Evolutionary conservation across 30 jellyfish, hydroid and myxozoan genomes (phyloP).

Genomic region (Turritopsis dohrnii): DNA sequence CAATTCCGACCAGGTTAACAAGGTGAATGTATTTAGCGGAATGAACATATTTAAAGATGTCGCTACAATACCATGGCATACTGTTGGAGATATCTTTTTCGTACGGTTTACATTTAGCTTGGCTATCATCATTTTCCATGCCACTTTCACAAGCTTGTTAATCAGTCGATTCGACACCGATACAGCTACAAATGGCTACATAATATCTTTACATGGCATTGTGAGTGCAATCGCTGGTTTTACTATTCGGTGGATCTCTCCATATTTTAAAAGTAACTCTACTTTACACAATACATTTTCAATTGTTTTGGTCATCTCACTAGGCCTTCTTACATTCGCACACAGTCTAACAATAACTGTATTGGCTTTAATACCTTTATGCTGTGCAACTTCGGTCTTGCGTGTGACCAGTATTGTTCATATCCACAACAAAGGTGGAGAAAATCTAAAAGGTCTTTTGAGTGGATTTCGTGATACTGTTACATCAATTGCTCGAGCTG

Average conservation of each 20-base stretch:
- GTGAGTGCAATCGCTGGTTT: slow-evolving; percentile 61
- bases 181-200: slow-evolving; percentile 71
- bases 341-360: slow-evolving; percentile 48
- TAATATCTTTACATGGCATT: slow-evolving; percentile 72
- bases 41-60: slow-evolving; percentile 29
- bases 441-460: slow-evolving; percentile 61
- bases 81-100: slow-evolving; percentile 59
- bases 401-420: slow-evolving; percentile 69
- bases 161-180: slow-evolving; percentile 63
- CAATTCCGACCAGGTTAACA: not conserved
- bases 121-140: slow-evolving; percentile 62
- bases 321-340: slow-evolving; percentile 47
- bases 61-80: slow-evolving; percentile 64
- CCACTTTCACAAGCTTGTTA: slow-evolving; percentile 65
- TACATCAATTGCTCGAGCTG: slow-evolving; percentile 76
- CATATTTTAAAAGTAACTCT: slow-evolving; percentile 34
- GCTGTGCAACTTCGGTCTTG: slow-evolving; percentile 72
- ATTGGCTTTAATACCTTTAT: slow-evolving; percentile 58
- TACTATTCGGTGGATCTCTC: slow-evolving; percentile 53
- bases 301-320: slow-evolving; percentile 49
- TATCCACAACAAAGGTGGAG: slow-evolving; percentile 60
- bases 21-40: not conserved
- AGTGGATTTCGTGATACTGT: slow-evolving; percentile 78
- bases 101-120: slow-evolving; percentile 70
- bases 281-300: slow-evolving; percentile 69